Conservation (phyloP, 1,140 invertebrate species). For the Leptinotarsa texana region DNA sequence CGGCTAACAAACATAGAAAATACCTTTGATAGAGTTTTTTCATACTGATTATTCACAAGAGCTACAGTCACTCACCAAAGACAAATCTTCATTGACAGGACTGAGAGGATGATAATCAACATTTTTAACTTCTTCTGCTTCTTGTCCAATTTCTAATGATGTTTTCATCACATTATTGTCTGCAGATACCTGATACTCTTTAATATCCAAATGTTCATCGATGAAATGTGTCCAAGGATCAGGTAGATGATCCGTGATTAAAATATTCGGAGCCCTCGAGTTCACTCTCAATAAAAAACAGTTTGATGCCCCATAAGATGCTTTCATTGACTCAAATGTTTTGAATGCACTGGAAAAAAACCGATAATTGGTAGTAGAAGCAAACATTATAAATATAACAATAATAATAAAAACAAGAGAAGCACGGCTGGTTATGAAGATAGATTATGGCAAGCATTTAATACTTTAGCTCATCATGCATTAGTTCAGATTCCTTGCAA, state of each 20-base stretch:
- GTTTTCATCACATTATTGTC: conserved; percentile 35
- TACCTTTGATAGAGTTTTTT: too few relatives aligned
- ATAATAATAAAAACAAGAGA: too few relatives aligned
- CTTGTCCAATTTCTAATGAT: conserved; percentile 59
- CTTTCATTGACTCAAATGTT: conserved; percentile 82
- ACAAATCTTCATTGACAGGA: conserved; percentile 58
- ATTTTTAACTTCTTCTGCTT: conserved; percentile 47
- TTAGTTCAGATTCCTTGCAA: too few relatives aligned
- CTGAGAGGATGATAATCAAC: conserved; percentile 67
- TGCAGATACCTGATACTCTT: conserved; percentile 34
- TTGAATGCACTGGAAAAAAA: conserved; percentile 71
- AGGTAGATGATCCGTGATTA: conserved; percentile 64
- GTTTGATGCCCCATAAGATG: conserved; percentile 79
- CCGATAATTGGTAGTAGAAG: background rate
- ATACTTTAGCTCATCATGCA: too few relatives aligned
- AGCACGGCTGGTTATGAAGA: too few relatives aligned
- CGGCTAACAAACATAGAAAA: too few relatives aligned
- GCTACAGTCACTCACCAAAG: conserved; percentile 33
- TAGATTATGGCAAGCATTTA: too few relatives aligned
- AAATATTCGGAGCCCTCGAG: conserved; percentile 67
- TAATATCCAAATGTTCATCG: conserved; percentile 41
- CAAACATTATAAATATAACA: conserved; percentile 14
- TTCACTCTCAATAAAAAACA: conserved; percentile 90
- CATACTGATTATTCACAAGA: too few relatives aligned
- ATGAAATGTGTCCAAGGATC: conserved; percentile 84